These are phyloP conservation scores for Petrocephalus sullivani DNA, from an alignment of 2,797 vertebrate species.

Conservation along the genomic window DNA sequence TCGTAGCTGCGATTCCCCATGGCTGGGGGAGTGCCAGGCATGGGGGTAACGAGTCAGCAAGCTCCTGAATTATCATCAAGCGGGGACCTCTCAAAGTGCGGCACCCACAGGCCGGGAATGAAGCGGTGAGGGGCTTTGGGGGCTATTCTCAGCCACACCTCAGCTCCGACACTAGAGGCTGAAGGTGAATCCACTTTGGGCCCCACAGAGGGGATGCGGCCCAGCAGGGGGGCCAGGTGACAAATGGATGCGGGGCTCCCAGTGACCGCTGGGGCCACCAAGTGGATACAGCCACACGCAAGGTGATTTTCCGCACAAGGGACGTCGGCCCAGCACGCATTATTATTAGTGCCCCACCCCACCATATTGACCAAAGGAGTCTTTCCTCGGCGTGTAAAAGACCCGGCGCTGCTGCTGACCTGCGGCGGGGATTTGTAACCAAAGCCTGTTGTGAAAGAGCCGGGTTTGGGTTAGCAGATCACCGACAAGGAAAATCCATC, in stretches of 20 bases:
- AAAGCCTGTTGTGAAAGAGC: slow-evolving; percentile 52
- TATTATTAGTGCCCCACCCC: neutral
- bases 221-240: slow-evolving; percentile 35
- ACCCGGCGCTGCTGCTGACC: neutral
- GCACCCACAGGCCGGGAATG: neutral
- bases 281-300: neutral
- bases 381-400: neutral
- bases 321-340: neutral
- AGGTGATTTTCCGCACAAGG: neutral
- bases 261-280: neutral
- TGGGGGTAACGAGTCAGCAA: slow-evolving; percentile 66
- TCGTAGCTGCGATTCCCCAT: slow-evolving; percentile 38
- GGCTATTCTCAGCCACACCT: slow-evolving; percentile 33
- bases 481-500: slow-evolving; percentile 62
- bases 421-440: slow-evolving; percentile 63
- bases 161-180: slow-evolving; percentile 59
- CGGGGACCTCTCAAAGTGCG: slow-evolving; percentile 54
- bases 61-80: slow-evolving; percentile 66
- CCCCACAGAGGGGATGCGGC: slow-evolving; percentile 39
- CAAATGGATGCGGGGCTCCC: neutral
- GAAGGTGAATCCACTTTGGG: slow-evolving; percentile 66
- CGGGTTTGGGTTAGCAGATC: slow-evolving; percentile 20
- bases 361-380: neutral
- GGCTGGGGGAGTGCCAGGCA: slow-evolving; percentile 54
- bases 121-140: neutral